A percentile compares a stretch with the other conserved stretches of the same genome.
phyloP scores from a whole-genome alignment of 2,888 invertebrate genomes.

The Bellardia pandia region DNA sequence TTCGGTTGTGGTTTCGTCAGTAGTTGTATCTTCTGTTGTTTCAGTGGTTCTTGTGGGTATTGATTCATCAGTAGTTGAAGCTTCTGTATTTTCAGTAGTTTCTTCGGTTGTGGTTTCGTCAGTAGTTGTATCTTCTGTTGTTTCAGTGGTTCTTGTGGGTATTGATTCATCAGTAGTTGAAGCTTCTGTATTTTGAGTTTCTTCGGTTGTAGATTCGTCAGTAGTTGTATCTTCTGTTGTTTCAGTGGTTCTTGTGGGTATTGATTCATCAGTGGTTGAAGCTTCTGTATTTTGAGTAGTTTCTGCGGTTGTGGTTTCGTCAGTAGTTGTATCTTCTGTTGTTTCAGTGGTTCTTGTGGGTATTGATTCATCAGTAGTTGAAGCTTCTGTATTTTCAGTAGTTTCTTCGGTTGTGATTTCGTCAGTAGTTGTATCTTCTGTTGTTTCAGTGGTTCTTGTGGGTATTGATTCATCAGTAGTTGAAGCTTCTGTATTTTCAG shows the following conservation, averaged over 20 bases:
- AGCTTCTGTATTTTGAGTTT: background rate
- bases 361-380: background rate
- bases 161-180: slow-evolving; percentile 19
- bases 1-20: slow-evolving; percentile 2
- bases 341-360: background rate
- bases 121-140: background rate
- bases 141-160: background rate
- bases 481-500: background rate
- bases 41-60: slow-evolving; percentile 12
- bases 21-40: slow-evolving; percentile 31
- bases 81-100: background rate
- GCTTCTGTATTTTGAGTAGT: background rate
- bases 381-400: slow-evolving; percentile 4
- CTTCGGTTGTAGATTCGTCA: slow-evolving; percentile 6
- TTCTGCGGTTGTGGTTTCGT: background rate
- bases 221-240: slow-evolving; percentile 8
- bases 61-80: slow-evolving; percentile 13
- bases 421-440: background rate
- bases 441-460: background rate
- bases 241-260: background rate
- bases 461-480: background rate
- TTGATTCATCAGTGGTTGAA: background rate
- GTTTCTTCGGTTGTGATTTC: background rate
- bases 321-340: background rate
- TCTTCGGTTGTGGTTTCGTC: background rate